Evolutionary conservation across 2,888 invertebrate genomes (phyloP), one percentile per base, ranked within the genome.

Genomic region (Philereme vetulata): DNA sequence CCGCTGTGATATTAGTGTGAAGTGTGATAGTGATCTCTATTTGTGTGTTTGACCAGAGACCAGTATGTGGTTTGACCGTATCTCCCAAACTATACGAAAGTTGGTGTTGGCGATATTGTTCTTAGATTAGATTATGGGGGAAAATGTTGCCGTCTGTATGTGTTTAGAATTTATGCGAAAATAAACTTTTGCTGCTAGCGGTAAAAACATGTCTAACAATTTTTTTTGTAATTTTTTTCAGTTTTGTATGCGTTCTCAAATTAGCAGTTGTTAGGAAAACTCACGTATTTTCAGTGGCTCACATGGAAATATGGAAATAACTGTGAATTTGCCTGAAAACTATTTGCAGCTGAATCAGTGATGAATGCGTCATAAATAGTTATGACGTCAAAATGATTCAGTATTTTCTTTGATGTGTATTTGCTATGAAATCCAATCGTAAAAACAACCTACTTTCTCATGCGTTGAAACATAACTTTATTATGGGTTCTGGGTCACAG

Each of bases 331-430:
- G 8, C 33, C 7, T 11, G 11, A 21, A 44, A 44, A 44, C 44
- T 42, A 10, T 43, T 8, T 33, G 48, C 7, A 34, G 48, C 21
- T 21, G 21, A 36, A 32, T 35, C 11, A 33, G 35, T 43, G 51
- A 51, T 51, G 43, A 21, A 48, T 36, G 36, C 34, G 34, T 34
- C 8, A 35, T 51, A 34, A 44, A 51, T 55, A 49, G 52, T 51
- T n/a, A 21, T 48, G 10, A 11, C 46, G 36, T 43, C 35, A 5
- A 34, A 51, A 11, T 49, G 34, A 49, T n/a, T 55, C 36, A 55
- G 35, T 21, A 43, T 36, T 32, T 53, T 44, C 49, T 55, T 55
- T 54, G 54, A 54, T 48, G 21, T 43, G 11, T n/a, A 42, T 38
- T 38, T 4, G n/a, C 35, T 21, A 21, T 21, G 6, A 5, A 45